These are phyloP conservation scores for Lampris incognitus DNA, from an alignment of 2,113 vertebrate genomes.

Conservation along the genomic window DNA sequence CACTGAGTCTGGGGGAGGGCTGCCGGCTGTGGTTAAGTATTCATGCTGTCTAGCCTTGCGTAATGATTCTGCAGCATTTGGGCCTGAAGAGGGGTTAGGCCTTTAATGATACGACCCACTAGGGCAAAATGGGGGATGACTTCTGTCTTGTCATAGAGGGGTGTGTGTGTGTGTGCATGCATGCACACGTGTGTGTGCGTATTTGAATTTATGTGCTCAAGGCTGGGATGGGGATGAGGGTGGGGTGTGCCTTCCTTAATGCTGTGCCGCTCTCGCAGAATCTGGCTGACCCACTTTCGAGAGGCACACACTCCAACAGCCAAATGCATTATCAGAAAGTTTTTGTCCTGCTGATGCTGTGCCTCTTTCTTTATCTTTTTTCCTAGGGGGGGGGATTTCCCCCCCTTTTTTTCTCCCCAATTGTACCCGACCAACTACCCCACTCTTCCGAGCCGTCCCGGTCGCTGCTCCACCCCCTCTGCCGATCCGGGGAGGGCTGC, in stretches of 20 bases:
- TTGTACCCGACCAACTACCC: no score
- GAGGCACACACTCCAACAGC: neutral
- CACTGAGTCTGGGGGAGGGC: slow-evolving; percentile 3
- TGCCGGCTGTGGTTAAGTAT: slow-evolving; percentile 39
- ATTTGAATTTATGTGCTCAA: neutral
- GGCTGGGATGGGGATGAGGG: neutral
- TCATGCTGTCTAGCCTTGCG: slow-evolving; percentile 31
- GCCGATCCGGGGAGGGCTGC: no score
- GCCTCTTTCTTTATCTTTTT: neutral
- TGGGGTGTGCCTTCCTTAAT: neutral
- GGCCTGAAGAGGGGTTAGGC: slow-evolving; percentile 19
- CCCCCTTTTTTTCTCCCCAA: no score
- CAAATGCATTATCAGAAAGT: neutral
- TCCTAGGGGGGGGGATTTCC: no score
- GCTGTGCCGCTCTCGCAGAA: neutral
- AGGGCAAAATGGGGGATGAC: neutral
- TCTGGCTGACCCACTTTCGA: neutral
- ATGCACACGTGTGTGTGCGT: neutral
- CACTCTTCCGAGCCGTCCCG: no score
- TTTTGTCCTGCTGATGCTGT: neutral
- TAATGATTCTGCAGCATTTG: slow-evolving; percentile 34
- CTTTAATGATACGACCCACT: neutral
- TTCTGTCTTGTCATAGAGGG: neutral
- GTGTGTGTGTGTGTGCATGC: slow-evolving; percentile 11
- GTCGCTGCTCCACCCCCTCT: no score